These are phyloP conservation scores for Noctua janthe DNA, from an alignment of 2,888 invertebrate genomes.

Conservation along the genomic window DNA sequence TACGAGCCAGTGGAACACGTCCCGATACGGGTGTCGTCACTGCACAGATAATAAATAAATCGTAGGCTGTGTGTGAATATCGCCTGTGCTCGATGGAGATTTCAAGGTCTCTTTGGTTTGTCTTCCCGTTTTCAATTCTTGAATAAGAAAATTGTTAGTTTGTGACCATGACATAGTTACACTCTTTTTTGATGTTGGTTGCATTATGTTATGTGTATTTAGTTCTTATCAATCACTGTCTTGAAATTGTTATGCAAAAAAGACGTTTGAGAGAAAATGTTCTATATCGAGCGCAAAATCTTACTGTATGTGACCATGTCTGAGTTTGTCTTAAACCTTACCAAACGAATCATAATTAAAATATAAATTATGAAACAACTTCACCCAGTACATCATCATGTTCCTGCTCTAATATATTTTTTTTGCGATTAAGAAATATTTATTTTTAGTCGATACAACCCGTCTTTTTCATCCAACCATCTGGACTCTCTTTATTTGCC, in stretches of 20 bases:
- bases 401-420: background rate
- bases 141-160: background rate
- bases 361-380: background rate
- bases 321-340: background rate
- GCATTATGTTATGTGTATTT: too few species aligned
- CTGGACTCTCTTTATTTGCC: too few species aligned
- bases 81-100: background rate
- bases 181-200: background rate
- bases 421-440: too few species aligned
- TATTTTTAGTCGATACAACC: background rate
- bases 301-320: too few species aligned
- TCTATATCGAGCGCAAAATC: too few species aligned
- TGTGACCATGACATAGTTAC: background rate
- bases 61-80: slow-evolving; percentile 27
- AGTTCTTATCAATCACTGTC: too few species aligned
- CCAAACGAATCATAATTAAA: background rate
- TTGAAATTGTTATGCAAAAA: background rate
- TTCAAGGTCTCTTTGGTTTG: slow-evolving; percentile 10
- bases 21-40: slow-evolving; percentile 22
- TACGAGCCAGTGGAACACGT: slow-evolving; percentile 36
- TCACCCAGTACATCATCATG: background rate
- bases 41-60: slow-evolving; percentile 47
- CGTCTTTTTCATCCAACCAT: background rate
- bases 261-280: background rate
- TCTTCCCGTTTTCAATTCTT: background rate